Evolutionary conservation across 2,797 vertebrate species (phyloP), one percentile per base, ranked within the genome.

Genomic region (Sylvia borin): DNA sequence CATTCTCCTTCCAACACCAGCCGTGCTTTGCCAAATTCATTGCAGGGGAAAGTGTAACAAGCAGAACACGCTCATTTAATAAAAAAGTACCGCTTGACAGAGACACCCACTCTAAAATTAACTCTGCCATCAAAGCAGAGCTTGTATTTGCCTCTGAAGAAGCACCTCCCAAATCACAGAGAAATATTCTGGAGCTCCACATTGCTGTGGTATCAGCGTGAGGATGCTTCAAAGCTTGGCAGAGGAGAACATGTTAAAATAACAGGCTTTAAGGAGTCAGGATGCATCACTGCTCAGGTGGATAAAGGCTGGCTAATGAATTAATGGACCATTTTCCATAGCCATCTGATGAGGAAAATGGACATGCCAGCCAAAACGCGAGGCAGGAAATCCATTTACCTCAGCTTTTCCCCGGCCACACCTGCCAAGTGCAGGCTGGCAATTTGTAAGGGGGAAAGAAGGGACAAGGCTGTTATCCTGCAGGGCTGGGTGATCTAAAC

Each of bases 31-130:
- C 36, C 1, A 11, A 43, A 91, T 65, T 27, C 84, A 51, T 31
- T 0, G 3, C 75, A 7, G 79, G 38, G 42, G 67, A 36, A 70
- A 92, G 64, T 4, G 7, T 47, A 87, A 85, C 53, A 24, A 66
- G 85, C 79, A 82, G 90, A 95, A 92, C 91, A 17, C 1, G 47
- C 87, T 92, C 53, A 36, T 92, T 94, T 85, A 80, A 87, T 38
- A 85, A 67, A 50, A 43, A 87, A 87, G 57, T 83, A 70, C 78
- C 93, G 92, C 95, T 54, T 92, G 96, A 87, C 66, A 87, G 75
- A 89, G 81, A 92, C 95, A 72, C 93, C 92, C 88, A 89, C 95
- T 96, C 87, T 71, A 78, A 94, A 93, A 96, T 96, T 89, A 96
- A 87, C 81, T 89, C 89, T 80, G 87, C 80, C 85, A 73, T 86